phyloP scores from a whole-genome alignment of 2,888 invertebrate species.

The Spilosoma lubricipeda region DNA sequence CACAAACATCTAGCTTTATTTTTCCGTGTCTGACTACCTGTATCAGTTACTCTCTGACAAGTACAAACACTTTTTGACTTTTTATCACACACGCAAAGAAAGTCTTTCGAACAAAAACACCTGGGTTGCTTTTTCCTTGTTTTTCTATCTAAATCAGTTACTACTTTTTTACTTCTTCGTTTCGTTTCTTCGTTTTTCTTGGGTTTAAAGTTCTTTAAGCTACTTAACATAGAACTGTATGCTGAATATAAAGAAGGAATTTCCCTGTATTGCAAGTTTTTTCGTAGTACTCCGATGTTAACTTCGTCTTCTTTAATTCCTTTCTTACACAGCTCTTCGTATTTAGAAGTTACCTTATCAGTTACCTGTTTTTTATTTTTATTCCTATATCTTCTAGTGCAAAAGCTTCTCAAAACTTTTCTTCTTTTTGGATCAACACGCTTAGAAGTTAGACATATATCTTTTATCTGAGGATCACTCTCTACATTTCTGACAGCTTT shows the following conservation, averaged over 20 bases:
- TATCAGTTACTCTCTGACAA: not conserved
- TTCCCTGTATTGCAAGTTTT: not conserved
- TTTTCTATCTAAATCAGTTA: not conserved
- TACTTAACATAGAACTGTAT: conserved; percentile 2
- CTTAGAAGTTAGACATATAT: not conserved
- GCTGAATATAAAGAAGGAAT: not conserved
- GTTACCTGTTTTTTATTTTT: not conserved
- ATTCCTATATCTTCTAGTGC: not conserved
- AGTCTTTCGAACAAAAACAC: not conserved
- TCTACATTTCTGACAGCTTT: not conserved
- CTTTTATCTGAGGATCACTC: not conserved
- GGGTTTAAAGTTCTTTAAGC: not conserved
- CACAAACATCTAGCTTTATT: not conserved
- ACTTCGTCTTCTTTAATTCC: not conserved
- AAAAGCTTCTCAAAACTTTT: not conserved
- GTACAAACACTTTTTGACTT: conserved; percentile 1
- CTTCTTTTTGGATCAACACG: not conserved
- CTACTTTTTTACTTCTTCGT: not conserved
- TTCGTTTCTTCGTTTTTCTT: too few relatives aligned
- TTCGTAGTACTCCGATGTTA: not conserved
- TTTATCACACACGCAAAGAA: not conserved
- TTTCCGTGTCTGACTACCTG: conserved; percentile 3
- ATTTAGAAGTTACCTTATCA: not conserved
- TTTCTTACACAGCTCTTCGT: not conserved
- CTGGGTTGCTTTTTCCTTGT: not conserved